Percentiles rank a stretch among this genome's conserved stretches.
Evolutionary conservation across 1,140 invertebrate genomes (phyloP).

Genomic region (Zelostemma sp.): DNA sequence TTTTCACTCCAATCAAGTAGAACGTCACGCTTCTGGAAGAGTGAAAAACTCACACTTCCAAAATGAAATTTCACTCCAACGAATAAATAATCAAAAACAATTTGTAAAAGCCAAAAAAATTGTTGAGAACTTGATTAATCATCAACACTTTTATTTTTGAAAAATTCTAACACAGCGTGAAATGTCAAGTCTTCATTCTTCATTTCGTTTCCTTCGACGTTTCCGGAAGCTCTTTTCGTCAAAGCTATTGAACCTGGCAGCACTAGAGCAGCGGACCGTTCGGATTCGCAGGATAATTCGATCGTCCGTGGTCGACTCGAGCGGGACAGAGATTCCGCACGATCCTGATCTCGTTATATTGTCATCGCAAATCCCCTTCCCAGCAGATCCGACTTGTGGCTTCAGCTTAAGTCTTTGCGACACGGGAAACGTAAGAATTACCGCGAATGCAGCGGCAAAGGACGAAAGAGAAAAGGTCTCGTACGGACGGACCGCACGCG

Average conservation of each 20-base stretch:
- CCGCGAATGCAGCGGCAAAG: conserved; percentile 6
- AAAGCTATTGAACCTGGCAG: background rate
- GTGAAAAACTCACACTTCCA: too few relatives aligned
- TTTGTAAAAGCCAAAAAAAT: too few relatives aligned
- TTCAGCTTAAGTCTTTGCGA: conserved; percentile 20
- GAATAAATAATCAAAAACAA: too few relatives aligned
- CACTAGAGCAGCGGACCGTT: conserved; percentile 13
- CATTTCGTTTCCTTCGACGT: too few relatives aligned
- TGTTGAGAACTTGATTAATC: too few relatives aligned
- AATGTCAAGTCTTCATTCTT: too few relatives aligned
- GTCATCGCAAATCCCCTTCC: conserved; percentile 17
- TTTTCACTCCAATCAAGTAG: too few relatives aligned
- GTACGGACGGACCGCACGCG: conserved; percentile 20
- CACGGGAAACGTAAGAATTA: conserved; percentile 12
- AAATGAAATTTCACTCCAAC: too few relatives aligned
- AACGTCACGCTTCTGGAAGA: too few relatives aligned
- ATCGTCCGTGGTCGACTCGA: conserved; percentile 28
- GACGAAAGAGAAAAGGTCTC: conserved; percentile 10
- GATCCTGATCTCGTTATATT: conserved; percentile 50
- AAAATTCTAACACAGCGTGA: too few relatives aligned
- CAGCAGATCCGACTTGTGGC: conserved; percentile 23
- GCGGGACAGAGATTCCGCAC: conserved; percentile 40
- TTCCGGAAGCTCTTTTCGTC: too few relatives aligned
- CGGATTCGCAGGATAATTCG: conserved; percentile 40
- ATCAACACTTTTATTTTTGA: too few relatives aligned